Conservation (phyloP, 2,888 invertebrate genomes). For the Trichogramma evanescens region DNA sequence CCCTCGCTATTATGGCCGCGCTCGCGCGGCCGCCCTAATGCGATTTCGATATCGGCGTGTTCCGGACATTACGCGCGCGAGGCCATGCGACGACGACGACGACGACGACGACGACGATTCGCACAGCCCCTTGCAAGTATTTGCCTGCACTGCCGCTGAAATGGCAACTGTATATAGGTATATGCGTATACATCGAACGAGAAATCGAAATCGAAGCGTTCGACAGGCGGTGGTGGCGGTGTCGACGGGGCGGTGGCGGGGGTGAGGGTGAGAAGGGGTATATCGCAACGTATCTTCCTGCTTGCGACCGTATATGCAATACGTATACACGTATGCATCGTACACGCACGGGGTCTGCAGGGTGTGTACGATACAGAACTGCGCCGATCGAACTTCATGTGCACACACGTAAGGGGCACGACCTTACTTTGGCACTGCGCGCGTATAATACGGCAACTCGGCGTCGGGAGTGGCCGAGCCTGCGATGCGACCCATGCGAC, state of each 20-base stretch:
- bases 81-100: too few relatives aligned
- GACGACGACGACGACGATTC: conserved; percentile 22
- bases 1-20: not conserved
- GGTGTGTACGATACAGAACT: too few relatives aligned
- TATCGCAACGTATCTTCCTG: too few relatives aligned
- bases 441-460: not conserved
- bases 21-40: conserved; percentile 31
- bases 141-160: conserved; percentile 14
- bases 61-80: conserved; percentile 19
- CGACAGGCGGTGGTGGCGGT: not conserved
- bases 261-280: conserved; percentile 2
- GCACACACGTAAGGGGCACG: too few relatives aligned
- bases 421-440: too few relatives aligned
- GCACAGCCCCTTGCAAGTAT: conserved; percentile 21
- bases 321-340: too few relatives aligned
- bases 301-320: too few relatives aligned
- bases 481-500: too few relatives aligned
- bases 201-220: conserved; percentile 15
- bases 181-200: conserved; percentile 20
- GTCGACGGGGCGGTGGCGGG: not conserved
- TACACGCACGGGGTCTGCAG: too few relatives aligned
- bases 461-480: too few relatives aligned
- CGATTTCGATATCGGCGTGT: conserved; percentile 39
- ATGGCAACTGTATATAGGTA: conserved; percentile 23
- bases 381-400: too few relatives aligned